Evolutionary conservation across 2,888 invertebrate genomes (phyloP).

Genomic region (Andrena trimmerana): DNA sequence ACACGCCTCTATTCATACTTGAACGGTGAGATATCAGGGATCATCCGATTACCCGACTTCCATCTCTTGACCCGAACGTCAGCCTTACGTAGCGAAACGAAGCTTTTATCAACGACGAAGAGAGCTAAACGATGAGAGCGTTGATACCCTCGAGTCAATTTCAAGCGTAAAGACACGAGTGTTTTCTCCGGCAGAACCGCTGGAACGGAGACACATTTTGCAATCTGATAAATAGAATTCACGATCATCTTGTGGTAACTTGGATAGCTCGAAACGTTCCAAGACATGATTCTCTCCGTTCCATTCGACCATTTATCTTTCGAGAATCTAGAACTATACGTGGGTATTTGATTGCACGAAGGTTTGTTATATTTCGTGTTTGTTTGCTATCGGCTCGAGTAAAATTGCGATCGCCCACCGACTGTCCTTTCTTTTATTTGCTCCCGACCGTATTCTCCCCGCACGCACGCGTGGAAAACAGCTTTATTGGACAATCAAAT

Average conservation of each 20-base stretch:
- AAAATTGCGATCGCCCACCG: constrained; percentile 5
- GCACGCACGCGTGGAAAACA: neutral
- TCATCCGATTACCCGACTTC: neutral
- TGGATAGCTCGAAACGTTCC: neutral
- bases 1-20: neutral
- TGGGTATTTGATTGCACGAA: neutral
- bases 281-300: neutral
- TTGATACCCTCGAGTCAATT: too few species aligned
- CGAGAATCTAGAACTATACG: neutral
- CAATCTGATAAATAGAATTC: neutral
- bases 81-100: neutral
- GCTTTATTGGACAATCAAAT: constrained; percentile 13
- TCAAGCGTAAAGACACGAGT: too few species aligned
- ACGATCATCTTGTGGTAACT: neutral
- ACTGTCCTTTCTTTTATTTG: constrained; percentile 25
- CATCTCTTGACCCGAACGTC: neutral
- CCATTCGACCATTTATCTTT: neutral
- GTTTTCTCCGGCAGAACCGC: neutral
- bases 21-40: neutral
- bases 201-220: neutral
- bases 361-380: neutral
- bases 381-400: neutral
- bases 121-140: too few species aligned
- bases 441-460: neutral
- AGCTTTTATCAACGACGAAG: neutral